Conservation (phyloP, 2,888 invertebrate genomes). For the Apomyelois bistriatella region DNA sequence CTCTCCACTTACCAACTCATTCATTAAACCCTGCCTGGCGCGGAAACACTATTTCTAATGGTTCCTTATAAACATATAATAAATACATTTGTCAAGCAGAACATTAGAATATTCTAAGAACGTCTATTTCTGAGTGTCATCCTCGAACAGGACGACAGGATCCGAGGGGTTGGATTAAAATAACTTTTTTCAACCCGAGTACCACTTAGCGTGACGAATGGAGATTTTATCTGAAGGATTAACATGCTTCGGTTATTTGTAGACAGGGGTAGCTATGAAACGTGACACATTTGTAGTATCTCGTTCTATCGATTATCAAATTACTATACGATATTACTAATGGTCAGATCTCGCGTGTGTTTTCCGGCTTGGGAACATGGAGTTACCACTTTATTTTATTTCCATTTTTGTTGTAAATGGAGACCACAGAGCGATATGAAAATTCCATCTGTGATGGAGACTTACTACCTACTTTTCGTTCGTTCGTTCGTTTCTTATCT, state of each 20-base stretch:
- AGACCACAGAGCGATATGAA: too few species aligned
- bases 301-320: background rate
- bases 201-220: conserved; percentile 16
- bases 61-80: conserved; percentile 9
- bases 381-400: too few species aligned
- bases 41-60: conserved; percentile 2
- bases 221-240: conserved; percentile 18
- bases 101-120: conserved; percentile 14
- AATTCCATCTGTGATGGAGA: too few species aligned
- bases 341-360: too few species aligned
- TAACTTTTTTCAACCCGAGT: conserved; percentile 32
- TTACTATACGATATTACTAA: too few species aligned
- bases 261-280: background rate
- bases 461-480: too few species aligned
- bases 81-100: conserved; percentile 9
- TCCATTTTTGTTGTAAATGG: too few species aligned
- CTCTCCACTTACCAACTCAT: background rate
- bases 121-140: conserved; percentile 28
- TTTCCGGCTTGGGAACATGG: too few species aligned
- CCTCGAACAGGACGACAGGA: conserved; percentile 27
- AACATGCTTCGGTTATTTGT: conserved; percentile 5
- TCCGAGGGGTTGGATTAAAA: conserved; percentile 46
- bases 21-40: background rate
- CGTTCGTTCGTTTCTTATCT: too few species aligned
- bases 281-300: too few species aligned